Evolutionary conservation across 2,797 vertebrate species (phyloP), one percentile per base, ranked within the genome.

Genomic region (Craterocephalus amniculus): DNA sequence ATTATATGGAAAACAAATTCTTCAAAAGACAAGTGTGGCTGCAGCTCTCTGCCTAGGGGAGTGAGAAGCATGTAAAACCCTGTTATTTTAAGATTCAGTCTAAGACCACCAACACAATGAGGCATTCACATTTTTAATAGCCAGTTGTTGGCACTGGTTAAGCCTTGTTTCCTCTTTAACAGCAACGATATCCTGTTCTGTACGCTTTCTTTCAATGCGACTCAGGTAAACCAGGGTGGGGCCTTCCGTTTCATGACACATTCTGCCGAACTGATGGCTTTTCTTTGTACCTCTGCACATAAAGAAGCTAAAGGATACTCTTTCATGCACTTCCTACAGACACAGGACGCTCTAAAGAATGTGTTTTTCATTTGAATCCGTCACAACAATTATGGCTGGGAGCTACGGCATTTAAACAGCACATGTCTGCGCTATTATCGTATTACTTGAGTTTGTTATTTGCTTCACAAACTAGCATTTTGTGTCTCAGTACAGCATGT

Each of bases 171-270:
- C 93, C 91, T 91, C 91, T 92, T 87, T 92, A 88, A 87, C 88
- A 91, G 87, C 90, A 87, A 92, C 89, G 76, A 90, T 93, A 94
- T 94, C 93, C 93, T 93, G 89, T 55, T 73, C 89, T 87, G 85
- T 90, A 88, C 88, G 74, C 81, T 88, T 84, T 88, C 87, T 81
- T 88, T 82, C 90, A 95, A 90, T 83, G 86, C 84, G 78, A 80
- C 84, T 83, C 91, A 94, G 93, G 93, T 94, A 88, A 91, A 90
- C 82, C 89, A 76, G 93, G 94, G 94, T 92, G 94, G 88, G 91
- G 87, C 93, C 91, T 94, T 95, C 93, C 93, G 93, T 84, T 92
- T 90, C 81, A 86, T 89, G 88, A 91, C 91, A 91, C 83, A 91
- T 92, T 94, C 88, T 91, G 81, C 78, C 71, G 76, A 92, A 93